phyloP scores from a whole-genome alignment of 2,888 invertebrate genomes.

The Chorisops tibialis region DNA sequence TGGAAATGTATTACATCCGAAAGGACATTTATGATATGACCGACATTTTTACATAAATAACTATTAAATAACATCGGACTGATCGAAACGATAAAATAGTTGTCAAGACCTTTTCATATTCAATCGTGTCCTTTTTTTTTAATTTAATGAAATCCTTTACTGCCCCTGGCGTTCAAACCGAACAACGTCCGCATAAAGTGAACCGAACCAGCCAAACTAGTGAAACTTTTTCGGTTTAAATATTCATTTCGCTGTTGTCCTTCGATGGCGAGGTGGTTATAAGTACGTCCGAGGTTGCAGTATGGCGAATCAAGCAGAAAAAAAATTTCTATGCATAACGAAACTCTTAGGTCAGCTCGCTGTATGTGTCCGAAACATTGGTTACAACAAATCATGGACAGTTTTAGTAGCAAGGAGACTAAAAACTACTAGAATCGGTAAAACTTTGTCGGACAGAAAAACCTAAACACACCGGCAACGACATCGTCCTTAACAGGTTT shows the following conservation, averaged over 20 bases:
- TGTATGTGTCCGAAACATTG: background rate
- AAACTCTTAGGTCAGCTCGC: background rate
- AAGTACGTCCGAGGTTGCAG: background rate
- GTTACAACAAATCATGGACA: background rate
- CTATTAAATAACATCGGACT: background rate
- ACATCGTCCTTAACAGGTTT: too few relatives aligned
- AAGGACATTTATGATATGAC: background rate
- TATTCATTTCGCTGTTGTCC: background rate
- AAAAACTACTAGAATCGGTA: background rate
- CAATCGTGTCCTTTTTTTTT: background rate
- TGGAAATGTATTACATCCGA: background rate
- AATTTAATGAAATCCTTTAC: background rate
- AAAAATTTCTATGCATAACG: background rate
- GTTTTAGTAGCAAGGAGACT: background rate
- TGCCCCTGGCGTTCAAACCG: too few relatives aligned
- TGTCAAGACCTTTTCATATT: background rate
- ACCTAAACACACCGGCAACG: too few relatives aligned
- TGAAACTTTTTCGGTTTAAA: slow-evolving; percentile 1
- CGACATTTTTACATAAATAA: background rate
- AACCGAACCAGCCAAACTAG: background rate
- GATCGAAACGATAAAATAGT: background rate
- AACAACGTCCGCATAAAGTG: background rate
- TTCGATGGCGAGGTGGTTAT: background rate
- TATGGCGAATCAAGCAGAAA: background rate
- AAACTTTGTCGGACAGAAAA: background rate